Conservation (phyloP, 1,140 invertebrate genomes). For the Trichogramma pretiosum region DNA sequence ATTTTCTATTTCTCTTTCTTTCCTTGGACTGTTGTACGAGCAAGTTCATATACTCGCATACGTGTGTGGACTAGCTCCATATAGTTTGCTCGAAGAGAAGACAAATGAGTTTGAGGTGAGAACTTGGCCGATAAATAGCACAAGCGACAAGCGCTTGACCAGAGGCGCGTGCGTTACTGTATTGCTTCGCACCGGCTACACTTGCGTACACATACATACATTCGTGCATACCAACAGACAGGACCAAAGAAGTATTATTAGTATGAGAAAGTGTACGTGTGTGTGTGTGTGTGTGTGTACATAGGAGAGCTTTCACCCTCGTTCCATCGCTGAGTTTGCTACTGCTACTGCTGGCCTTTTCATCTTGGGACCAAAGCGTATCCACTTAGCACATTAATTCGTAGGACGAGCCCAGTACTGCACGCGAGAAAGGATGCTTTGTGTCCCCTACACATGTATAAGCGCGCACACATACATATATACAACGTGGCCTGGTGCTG, state of each 20-base stretch:
- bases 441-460: no score
- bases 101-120: conserved; percentile 48
- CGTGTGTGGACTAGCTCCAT: no score
- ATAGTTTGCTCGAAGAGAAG: no score
- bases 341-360: no score
- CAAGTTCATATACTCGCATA: no score
- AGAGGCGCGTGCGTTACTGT: conserved; percentile 38
- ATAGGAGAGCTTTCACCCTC: conserved; percentile 10
- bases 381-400: conserved; percentile 38
- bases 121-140: conserved; percentile 49
- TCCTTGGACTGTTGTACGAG: no score
- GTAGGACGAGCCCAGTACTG: conserved; percentile 26
- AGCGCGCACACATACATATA: no score
- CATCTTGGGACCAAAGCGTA: conserved; percentile 31
- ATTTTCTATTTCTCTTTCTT: no score
- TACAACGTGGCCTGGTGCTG: no score
- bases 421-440: no score
- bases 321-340: conserved; percentile 17
- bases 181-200: background rate
- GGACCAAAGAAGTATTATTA: background rate
- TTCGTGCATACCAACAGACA: background rate
- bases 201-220: no score
- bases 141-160: conserved; percentile 44
- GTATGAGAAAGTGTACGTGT: background rate
- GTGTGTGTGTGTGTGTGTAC: background rate